Percentiles rank a stretch among this genome's conserved stretches.
phyloP scores from a whole-genome alignment of 2,797 vertebrate genomes.

The Chelon labrosus region DNA sequence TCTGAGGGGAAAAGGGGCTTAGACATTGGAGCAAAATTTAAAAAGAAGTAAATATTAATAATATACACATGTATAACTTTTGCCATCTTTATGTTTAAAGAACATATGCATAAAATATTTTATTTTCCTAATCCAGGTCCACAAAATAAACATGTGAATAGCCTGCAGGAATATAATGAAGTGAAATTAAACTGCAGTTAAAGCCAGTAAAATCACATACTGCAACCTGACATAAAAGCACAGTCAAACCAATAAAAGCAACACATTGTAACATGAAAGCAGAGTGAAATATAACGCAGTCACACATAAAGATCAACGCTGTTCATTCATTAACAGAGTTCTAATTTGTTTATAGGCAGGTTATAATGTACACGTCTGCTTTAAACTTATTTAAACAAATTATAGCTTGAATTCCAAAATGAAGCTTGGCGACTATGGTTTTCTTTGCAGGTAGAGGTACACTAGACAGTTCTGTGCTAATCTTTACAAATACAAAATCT shows the following conservation, averaged over 20 bases:
- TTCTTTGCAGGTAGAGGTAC: too few relatives aligned
- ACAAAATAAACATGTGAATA: slow-evolving; percentile 34
- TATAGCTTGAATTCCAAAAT: too few relatives aligned
- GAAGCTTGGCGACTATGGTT: too few relatives aligned
- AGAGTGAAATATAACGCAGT: slow-evolving; percentile 41
- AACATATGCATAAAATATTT: background rate
- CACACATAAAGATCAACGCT: slow-evolving; percentile 37
- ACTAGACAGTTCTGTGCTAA: too few relatives aligned
- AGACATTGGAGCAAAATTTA: background rate
- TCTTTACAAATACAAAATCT: too few relatives aligned
- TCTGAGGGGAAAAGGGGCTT: too few relatives aligned
- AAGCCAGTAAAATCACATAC: slow-evolving; percentile 64
- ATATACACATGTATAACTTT: too few relatives aligned
- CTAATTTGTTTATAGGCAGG: slow-evolving; percentile 40
- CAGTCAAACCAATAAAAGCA: slow-evolving; percentile 65
- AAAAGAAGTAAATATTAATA: background rate
- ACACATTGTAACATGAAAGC: slow-evolving; percentile 70
- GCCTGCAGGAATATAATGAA: slow-evolving; percentile 64
- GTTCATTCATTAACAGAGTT: slow-evolving; percentile 47
- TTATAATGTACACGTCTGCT: slow-evolving; percentile 13
- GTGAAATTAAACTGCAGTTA: slow-evolving; percentile 51
- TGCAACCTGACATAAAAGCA: slow-evolving; percentile 66
- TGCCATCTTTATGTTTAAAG: too few relatives aligned
- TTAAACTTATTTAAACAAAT: too few relatives aligned
- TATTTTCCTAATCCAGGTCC: slow-evolving; percentile 5